These are phyloP conservation scores for Drosophila hydei DNA, from an alignment of 1,140 invertebrate genomes.

Conservation along the genomic window DNA sequence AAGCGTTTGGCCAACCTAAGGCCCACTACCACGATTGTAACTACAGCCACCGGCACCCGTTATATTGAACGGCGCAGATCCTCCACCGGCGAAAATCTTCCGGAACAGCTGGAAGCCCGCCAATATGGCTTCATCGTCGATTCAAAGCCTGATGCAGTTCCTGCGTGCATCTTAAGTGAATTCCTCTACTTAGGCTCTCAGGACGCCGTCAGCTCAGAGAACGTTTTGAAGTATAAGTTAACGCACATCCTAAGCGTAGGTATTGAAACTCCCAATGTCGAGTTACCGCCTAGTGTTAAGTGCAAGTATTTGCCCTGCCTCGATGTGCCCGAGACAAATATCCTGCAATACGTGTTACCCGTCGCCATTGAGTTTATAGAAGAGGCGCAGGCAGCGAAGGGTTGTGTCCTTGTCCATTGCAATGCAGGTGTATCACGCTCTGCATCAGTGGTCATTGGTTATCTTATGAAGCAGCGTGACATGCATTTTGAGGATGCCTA, in stretches of 20 bases:
- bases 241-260: constrained; percentile 91
- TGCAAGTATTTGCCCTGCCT: constrained; percentile 86
- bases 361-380: constrained; percentile 87
- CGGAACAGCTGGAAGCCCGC: constrained; percentile 73
- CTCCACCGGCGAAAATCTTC: constrained; percentile 22
- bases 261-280: constrained; percentile 84
- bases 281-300: constrained; percentile 84
- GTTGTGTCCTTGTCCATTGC: constrained; percentile 94
- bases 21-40: constrained; percentile 87
- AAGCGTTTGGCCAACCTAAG: constrained; percentile 86
- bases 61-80: constrained; percentile 84
- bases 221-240: constrained; percentile 87
- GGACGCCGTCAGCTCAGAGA: constrained; percentile 88
- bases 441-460: constrained; percentile 92
- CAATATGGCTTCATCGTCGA: constrained; percentile 92
- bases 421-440: constrained; percentile 96
- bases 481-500: constrained; percentile 89
- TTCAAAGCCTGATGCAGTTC: constrained; percentile 91
- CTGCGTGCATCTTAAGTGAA: constrained; percentile 87
- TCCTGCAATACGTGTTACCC: constrained; percentile 84
- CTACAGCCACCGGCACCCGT: constrained; percentile 86
- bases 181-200: constrained; percentile 92
- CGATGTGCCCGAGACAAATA: constrained; percentile 89
- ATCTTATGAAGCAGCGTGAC: constrained; percentile 89
- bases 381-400: constrained; percentile 75